Evolutionary conservation across 2,797 vertebrate species (phyloP).

Genomic region (Xiphophorus birchmanni): DNA sequence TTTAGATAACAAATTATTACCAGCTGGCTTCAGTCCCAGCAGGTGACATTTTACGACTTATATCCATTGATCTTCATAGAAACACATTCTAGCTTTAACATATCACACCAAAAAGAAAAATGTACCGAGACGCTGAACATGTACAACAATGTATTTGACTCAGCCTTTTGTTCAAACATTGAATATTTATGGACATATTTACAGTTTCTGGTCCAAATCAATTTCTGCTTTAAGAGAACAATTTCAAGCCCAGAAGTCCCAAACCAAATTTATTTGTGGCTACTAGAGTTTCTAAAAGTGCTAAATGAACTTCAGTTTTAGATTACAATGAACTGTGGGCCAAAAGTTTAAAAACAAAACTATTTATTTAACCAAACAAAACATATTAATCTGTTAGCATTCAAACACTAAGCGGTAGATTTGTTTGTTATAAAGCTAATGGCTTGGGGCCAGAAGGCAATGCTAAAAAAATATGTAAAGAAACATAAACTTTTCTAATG

Average conservation of each 20-base stretch:
- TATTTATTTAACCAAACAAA: no score
- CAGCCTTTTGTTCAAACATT: background rate
- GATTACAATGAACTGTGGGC: no score
- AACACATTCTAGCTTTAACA: conserved; percentile 20
- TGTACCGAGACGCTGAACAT: background rate
- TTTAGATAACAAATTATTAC: conserved; percentile 58
- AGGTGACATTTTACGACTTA: conserved; percentile 43
- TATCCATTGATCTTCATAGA: conserved; percentile 29
- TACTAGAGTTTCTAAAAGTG: no score
- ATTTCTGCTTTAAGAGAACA: background rate
- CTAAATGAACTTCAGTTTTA: no score
- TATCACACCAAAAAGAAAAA: background rate
- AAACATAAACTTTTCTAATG: no score
- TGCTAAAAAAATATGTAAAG: no score
- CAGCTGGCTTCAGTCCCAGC: conserved; percentile 30
- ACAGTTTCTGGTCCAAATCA: background rate
- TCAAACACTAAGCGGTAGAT: no score
- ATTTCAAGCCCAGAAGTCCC: background rate
- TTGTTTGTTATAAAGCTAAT: no score
- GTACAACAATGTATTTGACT: background rate
- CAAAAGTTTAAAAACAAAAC: no score
- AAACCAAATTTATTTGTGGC: background rate
- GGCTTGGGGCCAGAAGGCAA: no score
- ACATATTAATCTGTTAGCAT: no score
- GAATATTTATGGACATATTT: background rate